Conservation (phyloP, 2,888 invertebrate genomes). For the Harpalus rufipes region DNA sequence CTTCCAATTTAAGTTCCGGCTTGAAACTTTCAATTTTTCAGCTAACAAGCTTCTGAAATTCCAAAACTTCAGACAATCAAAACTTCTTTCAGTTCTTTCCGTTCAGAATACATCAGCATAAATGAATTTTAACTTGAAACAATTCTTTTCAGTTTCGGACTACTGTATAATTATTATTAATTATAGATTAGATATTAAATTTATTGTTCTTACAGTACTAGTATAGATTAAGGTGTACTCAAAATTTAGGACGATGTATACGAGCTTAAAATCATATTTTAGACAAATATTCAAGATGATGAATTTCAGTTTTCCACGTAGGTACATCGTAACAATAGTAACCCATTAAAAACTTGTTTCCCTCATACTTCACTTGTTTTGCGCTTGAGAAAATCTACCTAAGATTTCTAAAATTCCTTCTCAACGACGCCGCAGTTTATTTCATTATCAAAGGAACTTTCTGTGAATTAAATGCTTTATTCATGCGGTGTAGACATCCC, state of each 20-base stretch:
- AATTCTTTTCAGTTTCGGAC: not conserved
- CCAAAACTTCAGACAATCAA: slow-evolving; percentile 6
- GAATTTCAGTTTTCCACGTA: not conserved
- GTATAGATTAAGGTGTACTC: too few relatives aligned
- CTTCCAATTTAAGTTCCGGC: not conserved
- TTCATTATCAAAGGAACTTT: slow-evolving; percentile 2
- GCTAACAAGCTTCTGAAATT: slow-evolving; percentile 13
- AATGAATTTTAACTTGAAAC: slow-evolving; percentile 16
- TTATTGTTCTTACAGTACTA: not conserved
- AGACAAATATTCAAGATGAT: too few relatives aligned
- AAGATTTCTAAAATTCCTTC: not conserved
- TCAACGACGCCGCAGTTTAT: not conserved
- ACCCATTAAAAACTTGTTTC: not conserved
- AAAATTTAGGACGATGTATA: too few relatives aligned
- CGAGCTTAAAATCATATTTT: too few relatives aligned
- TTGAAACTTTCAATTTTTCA: not conserved
- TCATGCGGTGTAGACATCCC: not conserved
- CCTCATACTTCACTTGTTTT: not conserved
- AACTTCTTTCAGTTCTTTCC: not conserved
- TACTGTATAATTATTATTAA: slow-evolving; percentile 18
- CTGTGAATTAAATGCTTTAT: not conserved
- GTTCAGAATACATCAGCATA: slow-evolving; percentile 27
- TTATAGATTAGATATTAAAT: not conserved
- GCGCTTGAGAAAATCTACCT: not conserved
- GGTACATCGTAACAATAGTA: not conserved